These are phyloP conservation scores for Caiman crocodilus DNA, from an alignment of 2,797 vertebrate genomes.

Conservation along the genomic window DNA sequence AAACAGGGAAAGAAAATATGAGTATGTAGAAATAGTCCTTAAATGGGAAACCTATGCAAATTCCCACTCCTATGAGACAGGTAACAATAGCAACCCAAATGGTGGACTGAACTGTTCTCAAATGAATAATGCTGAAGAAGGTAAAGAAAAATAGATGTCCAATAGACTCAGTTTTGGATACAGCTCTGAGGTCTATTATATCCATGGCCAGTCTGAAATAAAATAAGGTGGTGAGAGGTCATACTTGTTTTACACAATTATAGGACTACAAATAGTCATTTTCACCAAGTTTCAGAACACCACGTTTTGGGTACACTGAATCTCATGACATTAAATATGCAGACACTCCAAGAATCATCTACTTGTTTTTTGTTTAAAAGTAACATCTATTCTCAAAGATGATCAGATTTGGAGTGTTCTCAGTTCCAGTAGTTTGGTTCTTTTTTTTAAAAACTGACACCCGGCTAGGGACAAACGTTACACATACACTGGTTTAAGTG, in stretches of 20 bases:
- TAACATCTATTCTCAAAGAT: not conserved
- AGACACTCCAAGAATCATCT: not conserved
- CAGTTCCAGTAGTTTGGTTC: not conserved
- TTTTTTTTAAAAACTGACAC: too few species aligned
- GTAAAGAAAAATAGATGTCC: not conserved
- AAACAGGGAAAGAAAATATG: not conserved
- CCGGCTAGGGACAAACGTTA: too few species aligned
- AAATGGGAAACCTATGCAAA: not conserved
- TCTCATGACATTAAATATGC: not conserved
- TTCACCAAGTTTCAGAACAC: not conserved
- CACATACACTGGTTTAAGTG: too few species aligned
- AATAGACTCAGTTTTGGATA: not conserved
- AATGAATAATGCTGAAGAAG: not conserved
- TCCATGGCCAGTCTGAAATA: not conserved
- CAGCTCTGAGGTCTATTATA: not conserved
- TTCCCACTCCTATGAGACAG: not conserved
- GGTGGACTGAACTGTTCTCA: not conserved
- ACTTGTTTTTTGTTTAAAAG: not conserved
- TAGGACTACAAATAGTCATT: not conserved
- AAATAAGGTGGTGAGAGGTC: not conserved
- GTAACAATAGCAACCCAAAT: not conserved
- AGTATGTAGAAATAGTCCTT: not conserved
- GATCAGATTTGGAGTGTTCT: not conserved
- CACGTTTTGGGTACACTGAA: not conserved
- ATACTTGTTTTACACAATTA: not conserved